Evolutionary conservation across 2,113 vertebrate genomes (phyloP).

Genomic region (Myotis davidii): DNA sequence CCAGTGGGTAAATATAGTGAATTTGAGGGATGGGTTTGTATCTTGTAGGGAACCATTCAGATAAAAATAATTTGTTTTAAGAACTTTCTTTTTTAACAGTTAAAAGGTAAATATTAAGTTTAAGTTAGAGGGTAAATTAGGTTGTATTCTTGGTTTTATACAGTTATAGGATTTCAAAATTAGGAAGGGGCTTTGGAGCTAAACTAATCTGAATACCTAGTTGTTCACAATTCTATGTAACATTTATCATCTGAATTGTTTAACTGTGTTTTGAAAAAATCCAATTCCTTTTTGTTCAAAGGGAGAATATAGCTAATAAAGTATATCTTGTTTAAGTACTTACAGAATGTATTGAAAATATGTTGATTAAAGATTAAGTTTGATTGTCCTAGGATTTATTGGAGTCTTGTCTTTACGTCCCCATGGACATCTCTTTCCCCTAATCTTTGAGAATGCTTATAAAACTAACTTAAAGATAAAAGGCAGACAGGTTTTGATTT

Average conservation of each 20-base stretch:
- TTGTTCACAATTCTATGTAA: neutral
- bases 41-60: neutral
- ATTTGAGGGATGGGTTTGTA: neutral
- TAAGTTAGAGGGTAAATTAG: neutral
- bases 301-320: neutral
- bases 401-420: neutral
- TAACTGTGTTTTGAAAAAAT: neutral
- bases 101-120: neutral
- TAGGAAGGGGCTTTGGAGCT: neutral
- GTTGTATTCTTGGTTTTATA: slow-evolving; percentile 28
- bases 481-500: neutral
- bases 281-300: neutral
- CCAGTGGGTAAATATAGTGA: neutral
- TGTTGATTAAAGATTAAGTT: neutral
- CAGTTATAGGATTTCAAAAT: neutral
- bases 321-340: neutral
- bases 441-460: neutral
- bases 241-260: neutral
- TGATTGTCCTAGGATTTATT: neutral
- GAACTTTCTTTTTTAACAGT: neutral
- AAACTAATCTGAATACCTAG: neutral
- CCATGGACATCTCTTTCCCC: neutral
- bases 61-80: neutral
- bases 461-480: neutral
- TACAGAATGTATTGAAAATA: neutral